Evolutionary conservation across 1,140 invertebrate species (phyloP).

Genomic region (Paralvinella palmiformis): DNA sequence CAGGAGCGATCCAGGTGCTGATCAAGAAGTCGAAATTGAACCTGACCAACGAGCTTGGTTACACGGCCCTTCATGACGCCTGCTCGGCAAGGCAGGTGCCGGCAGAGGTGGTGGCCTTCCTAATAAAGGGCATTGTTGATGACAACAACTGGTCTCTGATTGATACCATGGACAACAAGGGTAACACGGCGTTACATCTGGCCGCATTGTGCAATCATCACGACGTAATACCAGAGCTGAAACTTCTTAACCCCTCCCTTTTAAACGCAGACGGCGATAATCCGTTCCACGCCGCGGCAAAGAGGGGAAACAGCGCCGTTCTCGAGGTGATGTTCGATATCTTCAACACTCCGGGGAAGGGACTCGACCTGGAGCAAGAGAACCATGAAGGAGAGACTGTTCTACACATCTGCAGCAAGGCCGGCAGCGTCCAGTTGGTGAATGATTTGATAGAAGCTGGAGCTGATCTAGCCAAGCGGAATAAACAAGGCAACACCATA

Average conservation of each 20-base stretch:
- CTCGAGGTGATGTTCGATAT: conserved; percentile 7
- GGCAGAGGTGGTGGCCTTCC: not conserved
- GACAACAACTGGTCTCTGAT: conserved; percentile 15
- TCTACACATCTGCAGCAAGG: conserved; percentile 11
- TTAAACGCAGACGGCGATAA: conserved; percentile 17
- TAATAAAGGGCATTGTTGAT: conserved; percentile 10
- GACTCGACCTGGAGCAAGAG: conserved; percentile 10
- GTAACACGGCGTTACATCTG: conserved; percentile 17
- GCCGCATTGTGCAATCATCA: conserved; percentile 4
- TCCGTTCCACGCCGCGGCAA: conserved; percentile 20
- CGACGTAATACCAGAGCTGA: conserved; percentile 12
- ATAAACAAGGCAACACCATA: conserved; percentile 9
- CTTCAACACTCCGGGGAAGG: conserved; percentile 10
- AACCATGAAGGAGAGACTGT: conserved; percentile 8
- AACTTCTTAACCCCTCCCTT: conserved; percentile 6
- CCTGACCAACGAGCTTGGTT: conserved; percentile 7
- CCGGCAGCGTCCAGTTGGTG: not conserved
- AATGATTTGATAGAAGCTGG: not conserved
- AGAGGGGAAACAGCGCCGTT: not conserved
- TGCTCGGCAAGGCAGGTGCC: not conserved
- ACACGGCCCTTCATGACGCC: conserved; percentile 16
- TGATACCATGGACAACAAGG: conserved; percentile 13
- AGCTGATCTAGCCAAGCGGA: not conserved
- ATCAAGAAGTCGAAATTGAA: conserved; percentile 12
- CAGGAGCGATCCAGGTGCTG: conserved; percentile 7